Evolutionary conservation across 2,888 invertebrate genomes (phyloP), one percentile per base, ranked within the genome.

Genomic region (Proisotoma minuta): DNA sequence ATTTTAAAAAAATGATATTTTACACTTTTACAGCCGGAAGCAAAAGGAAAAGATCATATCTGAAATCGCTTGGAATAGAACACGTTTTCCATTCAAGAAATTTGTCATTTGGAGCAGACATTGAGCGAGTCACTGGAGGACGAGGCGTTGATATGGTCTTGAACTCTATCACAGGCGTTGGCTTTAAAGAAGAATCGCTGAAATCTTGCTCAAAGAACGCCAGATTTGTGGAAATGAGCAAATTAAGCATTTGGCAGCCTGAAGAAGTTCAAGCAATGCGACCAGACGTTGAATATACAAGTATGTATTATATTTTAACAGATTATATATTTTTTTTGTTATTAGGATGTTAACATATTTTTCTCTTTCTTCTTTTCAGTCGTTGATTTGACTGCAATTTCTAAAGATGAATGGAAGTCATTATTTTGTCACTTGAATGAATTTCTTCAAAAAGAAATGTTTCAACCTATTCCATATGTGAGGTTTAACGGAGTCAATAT

Each of bases 1-100:
- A n/a, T n/a, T n/a, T n/a, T n/a, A n/a, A n/a, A n/a, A n/a, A n/a
- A n/a, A n/a, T n/a, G n/a, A n/a, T n/a, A n/a, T 61, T n/a, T n/a
- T n/a, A n/a, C n/a, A n/a, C n/a, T n/a, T n/a, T n/a, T n/a, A n/a
- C 67, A 1, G 67, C 67, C 1, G 67, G 67, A 47, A 67, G 60
- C 43, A 10, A 29, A 1, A 56, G 60, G 18, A 67, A 67, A 52
- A 20, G 67, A 12, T 28, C 52, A 12, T 67, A 62, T 34, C 28
- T 67, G 10, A 59, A 20, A 23, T 43, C 43, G 3, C 39, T 68
- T 0, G 68, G 65, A 3, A 54, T 68, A 10, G 27, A 65, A n/a
- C 59, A 65, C 34, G 63, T 68, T 1, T 68, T 61, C 39, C 59
- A 65, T 29, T 56, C 56, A 2, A 40, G 56, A 34, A 47, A 40